These are phyloP conservation scores for Reticulitermes lucifugus DNA, from an alignment of 2,888 invertebrate genomes.

Conservation along the genomic window DNA sequence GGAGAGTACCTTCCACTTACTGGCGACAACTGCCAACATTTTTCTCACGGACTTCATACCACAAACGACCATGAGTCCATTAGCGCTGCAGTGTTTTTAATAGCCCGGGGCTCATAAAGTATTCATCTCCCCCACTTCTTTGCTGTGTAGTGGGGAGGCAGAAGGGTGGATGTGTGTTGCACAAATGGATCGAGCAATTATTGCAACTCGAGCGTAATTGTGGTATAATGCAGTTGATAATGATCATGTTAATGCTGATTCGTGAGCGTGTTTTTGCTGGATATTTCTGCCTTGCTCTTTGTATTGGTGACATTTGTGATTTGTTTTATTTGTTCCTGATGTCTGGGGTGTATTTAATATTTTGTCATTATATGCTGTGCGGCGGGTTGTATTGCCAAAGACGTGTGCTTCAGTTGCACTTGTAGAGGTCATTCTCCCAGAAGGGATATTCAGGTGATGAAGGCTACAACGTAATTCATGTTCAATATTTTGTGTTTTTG, in stretches of 20 bases:
- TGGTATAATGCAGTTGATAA: slow-evolving; percentile 10
- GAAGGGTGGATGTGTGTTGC: slow-evolving; percentile 14
- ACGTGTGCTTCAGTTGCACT: background rate
- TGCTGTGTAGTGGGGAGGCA: background rate
- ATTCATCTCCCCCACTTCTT: slow-evolving; percentile 39
- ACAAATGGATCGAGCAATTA: slow-evolving; percentile 29
- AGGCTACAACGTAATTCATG: no score
- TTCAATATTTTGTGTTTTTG: no score
- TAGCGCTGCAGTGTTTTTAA: slow-evolving; percentile 37
- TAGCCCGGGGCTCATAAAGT: slow-evolving; percentile 35
- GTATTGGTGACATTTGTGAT: background rate
- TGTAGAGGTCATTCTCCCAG: background rate
- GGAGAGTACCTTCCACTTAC: background rate
- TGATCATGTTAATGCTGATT: slow-evolving; percentile 9
- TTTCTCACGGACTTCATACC: background rate
- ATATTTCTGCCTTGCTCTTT: no score
- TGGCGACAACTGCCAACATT: background rate
- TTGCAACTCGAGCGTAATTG: background rate
- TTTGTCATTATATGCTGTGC: background rate
- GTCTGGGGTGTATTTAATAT: background rate
- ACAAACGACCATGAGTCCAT: slow-evolving; percentile 5
- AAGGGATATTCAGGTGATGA: no score
- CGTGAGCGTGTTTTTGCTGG: background rate
- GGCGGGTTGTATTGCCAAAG: background rate
- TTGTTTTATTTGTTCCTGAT: slow-evolving; percentile 6